These are phyloP conservation scores for Proteles cristata DNA, from an alignment of 2,113 vertebrate genomes.

Conservation along the genomic window DNA sequence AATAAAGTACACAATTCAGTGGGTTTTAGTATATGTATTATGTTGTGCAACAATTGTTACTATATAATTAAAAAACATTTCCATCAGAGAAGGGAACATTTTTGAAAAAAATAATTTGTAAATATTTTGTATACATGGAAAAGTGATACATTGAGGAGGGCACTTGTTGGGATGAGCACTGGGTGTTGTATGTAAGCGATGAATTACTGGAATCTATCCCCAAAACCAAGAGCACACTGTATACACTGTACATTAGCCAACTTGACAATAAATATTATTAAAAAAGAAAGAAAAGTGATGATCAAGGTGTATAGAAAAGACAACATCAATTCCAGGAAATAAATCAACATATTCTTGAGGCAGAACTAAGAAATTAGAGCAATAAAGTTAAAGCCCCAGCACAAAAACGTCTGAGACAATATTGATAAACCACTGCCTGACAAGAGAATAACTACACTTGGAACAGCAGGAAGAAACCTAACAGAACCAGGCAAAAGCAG, in stretches of 20 bases:
- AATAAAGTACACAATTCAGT: neutral
- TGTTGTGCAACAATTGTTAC: neutral
- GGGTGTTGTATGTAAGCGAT: too few species aligned
- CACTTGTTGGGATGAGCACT: too few species aligned
- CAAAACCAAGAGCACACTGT: too few species aligned
- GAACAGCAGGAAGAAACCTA: slow-evolving; percentile 15
- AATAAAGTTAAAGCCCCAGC: slow-evolving; percentile 17
- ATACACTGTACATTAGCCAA: too few species aligned
- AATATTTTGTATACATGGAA: neutral
- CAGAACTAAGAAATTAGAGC: slow-evolving; percentile 6
- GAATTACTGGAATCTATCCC: too few species aligned
- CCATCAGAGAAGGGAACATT: neutral
- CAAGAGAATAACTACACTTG: neutral
- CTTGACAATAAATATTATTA: too few species aligned
- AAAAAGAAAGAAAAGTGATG: neutral
- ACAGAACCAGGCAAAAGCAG: neutral
- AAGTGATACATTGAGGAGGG: neutral
- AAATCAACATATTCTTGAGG: slow-evolving; percentile 2
- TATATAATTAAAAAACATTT: neutral
- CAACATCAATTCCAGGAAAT: neutral
- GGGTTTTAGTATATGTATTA: neutral
- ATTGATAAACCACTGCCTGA: neutral
- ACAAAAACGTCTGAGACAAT: neutral
- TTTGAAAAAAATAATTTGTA: neutral
- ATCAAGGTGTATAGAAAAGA: neutral